Evolutionary conservation across 2,113 vertebrate species (phyloP), one percentile per base, ranked within the genome.

Genomic region (Rhinoptilus africanus): DNA sequence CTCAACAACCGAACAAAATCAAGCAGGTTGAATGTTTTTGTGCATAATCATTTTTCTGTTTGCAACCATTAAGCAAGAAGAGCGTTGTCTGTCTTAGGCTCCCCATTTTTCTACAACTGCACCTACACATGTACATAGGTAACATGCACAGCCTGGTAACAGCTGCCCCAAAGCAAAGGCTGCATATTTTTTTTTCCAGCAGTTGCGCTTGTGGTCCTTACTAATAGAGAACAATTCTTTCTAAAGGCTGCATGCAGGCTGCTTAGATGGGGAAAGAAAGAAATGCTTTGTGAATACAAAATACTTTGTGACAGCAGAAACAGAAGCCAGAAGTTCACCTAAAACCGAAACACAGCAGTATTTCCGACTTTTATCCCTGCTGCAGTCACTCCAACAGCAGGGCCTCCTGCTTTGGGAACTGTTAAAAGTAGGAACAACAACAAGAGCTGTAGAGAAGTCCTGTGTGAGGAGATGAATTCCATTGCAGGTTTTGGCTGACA

Each of bases 51-150:
- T 48, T 87, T 14, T 23, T 60, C 51, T 78, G 1, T 21, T 64
- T 75, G 19, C 30, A 75, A 16, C 5, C 14, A 9, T 21, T 41
- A 21, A 80, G 14, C 24, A 18, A 67, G 43, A 32, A 1, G 6
- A 71, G 28, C 0, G 0, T 2, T 35, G 5, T 14, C 23, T 68
- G 23, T 35, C 43, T 47, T 26, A 35, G 45, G 10, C 30, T 73
- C 9, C 22, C 5, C 3, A 4, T 39, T 84, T 62, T 83, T 30
- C n/a, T 23, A 27, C 27, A 62, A 9, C 15, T 54, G 17, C 20
- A n/a, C 8, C 15, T 54, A 14, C 20, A n/a, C 8, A 1, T 1
- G 2, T 4, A 30, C 18, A 13, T 21, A 51, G 16, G 24, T 6
- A 68, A 57, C 22, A n/a, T 3, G 3, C 18, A 45, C 1, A 13